Evolutionary conservation across 2,113 vertebrate species (phyloP), one percentile per base, ranked within the genome.

Genomic region (Anseranas semipalmata): DNA sequence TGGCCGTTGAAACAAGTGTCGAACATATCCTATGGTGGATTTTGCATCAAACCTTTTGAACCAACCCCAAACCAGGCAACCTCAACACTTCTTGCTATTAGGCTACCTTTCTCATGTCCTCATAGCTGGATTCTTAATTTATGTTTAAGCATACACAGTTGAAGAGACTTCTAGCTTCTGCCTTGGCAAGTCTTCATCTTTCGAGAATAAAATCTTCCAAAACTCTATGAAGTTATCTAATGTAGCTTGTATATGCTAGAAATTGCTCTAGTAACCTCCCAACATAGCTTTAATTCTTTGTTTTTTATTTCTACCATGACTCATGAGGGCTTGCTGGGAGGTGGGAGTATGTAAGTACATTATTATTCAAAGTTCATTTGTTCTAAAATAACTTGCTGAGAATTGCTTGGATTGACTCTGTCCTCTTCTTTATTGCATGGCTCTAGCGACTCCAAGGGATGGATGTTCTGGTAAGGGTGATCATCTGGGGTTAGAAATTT

Each of bases 331-430:
- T 91, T 82, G 30, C 70, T 94, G 77, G 53, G 60, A 95, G 17
- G 84, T 85, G 56, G 62, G 87, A 85, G 76, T 72, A 60, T 59
- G 67, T 37, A 48, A 85, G 27, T 24, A 48, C 27, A 68, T 56
- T 95, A 67, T 78, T 89, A 48, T 95, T 53, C 84, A 45, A 87
- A 72, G 66, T 89, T 78, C 27, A 63, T 86, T 86, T 74, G 37
- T 59, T 74, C 59, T 71, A 70, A 83, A 83, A 90, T 41, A 80
- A 63, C 9, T 77, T 77, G 15, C 16, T 62, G 74, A 80, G 68
- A 90, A 78, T 86, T 2, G 3, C 30, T 52, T 1, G 2, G 19
- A 30, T 90, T 89, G 52, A 52, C 24, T 78, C 60, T 3, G 12
- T 50, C 50, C 50, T 82, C 39, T 73, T 21, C 25, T 80, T 74